Base-by-base conservation (phyloP, 2,113 vertebrate species). In the Erythrocercus mccallii region DNA sequence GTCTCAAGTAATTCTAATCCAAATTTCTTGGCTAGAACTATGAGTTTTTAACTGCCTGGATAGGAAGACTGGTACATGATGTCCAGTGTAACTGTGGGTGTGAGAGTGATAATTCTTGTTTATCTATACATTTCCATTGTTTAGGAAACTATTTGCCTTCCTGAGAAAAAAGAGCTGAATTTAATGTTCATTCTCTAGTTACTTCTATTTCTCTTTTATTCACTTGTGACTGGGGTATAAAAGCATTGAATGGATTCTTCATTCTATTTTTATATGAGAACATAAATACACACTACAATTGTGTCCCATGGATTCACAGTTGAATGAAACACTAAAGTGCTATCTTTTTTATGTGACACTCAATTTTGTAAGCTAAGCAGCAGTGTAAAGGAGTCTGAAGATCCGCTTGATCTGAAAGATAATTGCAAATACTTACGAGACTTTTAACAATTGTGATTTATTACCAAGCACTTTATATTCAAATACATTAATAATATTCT, bases 251-350 rank as follows among this genome's bases (percentile, higher is more conserved):
- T 38, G 9, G 40, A 80, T 83, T 92, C 54, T 82, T 90, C 47
- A 62, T 88, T 93, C 93, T 77, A 50, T 83, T 92, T 93, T 95
- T 94, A 82, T 77, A 57, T 62, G 60, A 50, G 51, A 80, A 57
- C 91, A 90, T 90, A 91, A 90, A 93, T 88, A 80, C 33, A 54
- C 10, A 47, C 37, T 93, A 38, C 37, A 47, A 7, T 79, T 77
- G 42, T 61, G 30, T 88, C n/a, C 82, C 28, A 22, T 18, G 30
- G 68, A 92, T 90, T 85, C 85, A 77, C 42, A 86, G 74, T 35
- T 90, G 76, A 90, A 72, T 73, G 54, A 92, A 95, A 83, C 3
- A 4, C 33, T 92, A 10, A 93, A 90, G 33, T 71, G 51, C 22
- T 64, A 4, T 69, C 53, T 66, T 86, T 93, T 92, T 91, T 47